Evolutionary conservation across 2,113 vertebrate species (phyloP).

Genomic region (Muntiacus muntjak): DNA sequence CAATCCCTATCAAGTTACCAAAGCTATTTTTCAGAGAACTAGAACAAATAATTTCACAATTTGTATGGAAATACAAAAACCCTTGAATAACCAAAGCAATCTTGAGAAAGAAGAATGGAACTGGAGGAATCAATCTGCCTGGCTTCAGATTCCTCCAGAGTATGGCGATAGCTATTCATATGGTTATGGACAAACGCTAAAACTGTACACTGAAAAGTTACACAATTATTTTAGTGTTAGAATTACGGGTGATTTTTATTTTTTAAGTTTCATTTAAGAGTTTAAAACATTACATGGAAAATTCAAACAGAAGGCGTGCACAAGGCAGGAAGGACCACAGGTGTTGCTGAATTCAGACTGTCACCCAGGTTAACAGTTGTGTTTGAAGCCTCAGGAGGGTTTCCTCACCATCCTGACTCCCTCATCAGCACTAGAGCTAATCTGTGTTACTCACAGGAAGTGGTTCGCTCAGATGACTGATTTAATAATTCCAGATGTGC

Average conservation of each 20-base stretch:
- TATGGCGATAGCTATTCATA: not conserved
- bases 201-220: not conserved
- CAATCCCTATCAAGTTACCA: not conserved
- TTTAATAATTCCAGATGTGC: not conserved
- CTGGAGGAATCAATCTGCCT: not conserved
- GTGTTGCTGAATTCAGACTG: not conserved
- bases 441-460: not conserved
- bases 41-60: not conserved
- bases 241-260: not conserved
- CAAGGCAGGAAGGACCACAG: accelerated
- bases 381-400: not conserved
- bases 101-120: not conserved
- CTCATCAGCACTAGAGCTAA: not conserved
- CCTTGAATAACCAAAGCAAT: not conserved
- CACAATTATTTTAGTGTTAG: not conserved
- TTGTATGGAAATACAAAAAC: not conserved
- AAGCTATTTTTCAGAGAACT: not conserved
- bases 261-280: not conserved
- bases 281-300: not conserved
- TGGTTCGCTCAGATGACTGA: not conserved
- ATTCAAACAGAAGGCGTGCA: not conserved
- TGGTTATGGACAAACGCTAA: not conserved
- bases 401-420: not conserved
- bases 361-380: not conserved
- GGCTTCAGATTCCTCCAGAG: not conserved